These are phyloP conservation scores for Palythoa grandiflora DNA, from an alignment of 92 coral and sea anemone genomes.

Conservation along the genomic window DNA sequence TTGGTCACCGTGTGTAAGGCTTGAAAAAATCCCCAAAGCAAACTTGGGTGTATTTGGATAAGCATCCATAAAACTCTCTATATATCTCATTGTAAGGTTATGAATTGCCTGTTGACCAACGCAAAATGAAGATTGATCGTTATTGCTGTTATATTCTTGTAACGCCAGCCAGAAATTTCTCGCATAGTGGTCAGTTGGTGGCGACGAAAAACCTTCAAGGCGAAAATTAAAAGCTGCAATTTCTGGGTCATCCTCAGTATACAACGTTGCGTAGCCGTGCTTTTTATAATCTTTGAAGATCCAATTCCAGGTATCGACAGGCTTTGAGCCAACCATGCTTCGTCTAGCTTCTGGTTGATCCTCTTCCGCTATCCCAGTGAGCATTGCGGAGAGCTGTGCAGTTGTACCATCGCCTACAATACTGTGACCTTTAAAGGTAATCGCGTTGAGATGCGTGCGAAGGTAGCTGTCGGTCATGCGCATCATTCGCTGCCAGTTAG, in stretches of 20 bases:
- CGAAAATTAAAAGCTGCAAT: slow-evolving; percentile 78
- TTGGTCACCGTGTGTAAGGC: slow-evolving; percentile 66
- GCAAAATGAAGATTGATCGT: slow-evolving; percentile 51
- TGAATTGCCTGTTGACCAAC: slow-evolving; percentile 73
- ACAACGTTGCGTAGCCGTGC: slow-evolving; percentile 81
- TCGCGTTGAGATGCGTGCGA: slow-evolving; percentile 60
- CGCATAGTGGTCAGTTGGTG: slow-evolving; percentile 88
- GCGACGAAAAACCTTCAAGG: slow-evolving; percentile 74
- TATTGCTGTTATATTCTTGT: slow-evolving; percentile 18
- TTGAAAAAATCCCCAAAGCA: slow-evolving; percentile 59
- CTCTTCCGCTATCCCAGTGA: slow-evolving; percentile 78
- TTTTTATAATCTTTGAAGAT: slow-evolving; percentile 66
- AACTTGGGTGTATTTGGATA: slow-evolving; percentile 76
- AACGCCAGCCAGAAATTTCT: slow-evolving; percentile 82
- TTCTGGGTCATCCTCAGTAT: slow-evolving; percentile 76
- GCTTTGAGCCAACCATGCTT: slow-evolving; percentile 44
- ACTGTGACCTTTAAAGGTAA: slow-evolving; percentile 72
- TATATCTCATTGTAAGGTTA: slow-evolving; percentile 68
- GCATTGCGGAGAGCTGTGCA: slow-evolving; percentile 80
- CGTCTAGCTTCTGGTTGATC: slow-evolving; percentile 76
- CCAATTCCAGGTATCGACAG: slow-evolving; percentile 85
- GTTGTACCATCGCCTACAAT: slow-evolving; percentile 89
- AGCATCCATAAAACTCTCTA: slow-evolving; percentile 62
- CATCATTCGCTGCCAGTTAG: slow-evolving; percentile 80
- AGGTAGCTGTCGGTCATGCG: slow-evolving; percentile 64